A percentile compares a stretch with the other conserved stretches of the same genome.
These are phyloP conservation scores for Typhlichthys eigenmanni DNA, from an alignment of 2,797 vertebrate genomes.

Conservation along the genomic window DNA sequence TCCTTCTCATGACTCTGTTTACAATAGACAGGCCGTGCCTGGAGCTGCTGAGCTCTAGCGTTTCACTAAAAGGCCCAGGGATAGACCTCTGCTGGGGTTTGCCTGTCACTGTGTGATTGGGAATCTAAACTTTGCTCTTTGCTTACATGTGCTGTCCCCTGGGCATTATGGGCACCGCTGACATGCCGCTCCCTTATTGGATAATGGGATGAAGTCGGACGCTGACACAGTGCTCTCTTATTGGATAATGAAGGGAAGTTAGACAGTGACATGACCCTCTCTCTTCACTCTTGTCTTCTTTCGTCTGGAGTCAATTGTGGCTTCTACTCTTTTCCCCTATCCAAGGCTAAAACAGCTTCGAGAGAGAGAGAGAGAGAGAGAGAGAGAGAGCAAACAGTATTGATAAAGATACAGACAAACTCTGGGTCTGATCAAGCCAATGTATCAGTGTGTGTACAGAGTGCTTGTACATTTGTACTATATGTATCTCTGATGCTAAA, in stretches of 20 bases:
- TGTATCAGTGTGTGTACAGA: conserved; percentile 37
- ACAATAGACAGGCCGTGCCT: conserved; percentile 63
- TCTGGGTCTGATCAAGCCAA: background rate
- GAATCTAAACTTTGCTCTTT: conserved; percentile 56
- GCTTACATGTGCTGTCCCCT: conserved; percentile 62
- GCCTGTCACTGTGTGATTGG: conserved; percentile 25
- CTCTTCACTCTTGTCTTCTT: conserved; percentile 57
- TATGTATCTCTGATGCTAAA: conserved; percentile 16
- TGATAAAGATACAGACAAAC: background rate
- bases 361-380: conserved; percentile 23
- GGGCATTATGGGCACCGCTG: conserved; percentile 43
- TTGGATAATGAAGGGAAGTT: conserved; percentile 76
- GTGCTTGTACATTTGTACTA: conserved; percentile 32
- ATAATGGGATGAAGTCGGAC: conserved; percentile 61
- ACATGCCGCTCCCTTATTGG: conserved; percentile 49
- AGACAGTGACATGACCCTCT: conserved; percentile 64
- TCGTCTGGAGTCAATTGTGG: conserved; percentile 72
- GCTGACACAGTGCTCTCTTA: conserved; percentile 62
- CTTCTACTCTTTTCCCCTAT: conserved; percentile 38
- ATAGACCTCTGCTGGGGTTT: conserved; percentile 45
- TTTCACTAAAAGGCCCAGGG: conserved; percentile 64
- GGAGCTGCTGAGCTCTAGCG: conserved; percentile 60
- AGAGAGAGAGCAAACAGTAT: conserved; percentile 1
- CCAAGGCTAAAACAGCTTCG: conserved; percentile 38
- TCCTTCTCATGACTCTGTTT: conserved; percentile 64